These are phyloP conservation scores for Mungos mungo DNA, from an alignment of 2,113 vertebrate genomes.

Conservation along the genomic window DNA sequence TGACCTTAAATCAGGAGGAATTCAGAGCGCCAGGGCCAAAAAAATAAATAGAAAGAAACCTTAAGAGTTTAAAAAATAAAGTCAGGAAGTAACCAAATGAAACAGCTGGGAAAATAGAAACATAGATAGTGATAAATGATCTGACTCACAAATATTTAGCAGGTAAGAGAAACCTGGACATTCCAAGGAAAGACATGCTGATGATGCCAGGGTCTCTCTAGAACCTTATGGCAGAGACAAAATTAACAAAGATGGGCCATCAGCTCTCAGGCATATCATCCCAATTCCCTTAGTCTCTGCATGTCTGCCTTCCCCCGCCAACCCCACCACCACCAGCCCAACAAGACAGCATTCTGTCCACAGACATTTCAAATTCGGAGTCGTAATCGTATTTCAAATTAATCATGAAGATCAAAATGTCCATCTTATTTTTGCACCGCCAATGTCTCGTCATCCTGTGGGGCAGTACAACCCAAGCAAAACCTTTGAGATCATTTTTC, in stretches of 20 bases:
- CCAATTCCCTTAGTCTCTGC: not conserved
- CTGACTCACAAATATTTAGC: not conserved
- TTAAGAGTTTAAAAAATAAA: conserved; percentile 69
- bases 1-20: conserved; percentile 57
- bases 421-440: not conserved
- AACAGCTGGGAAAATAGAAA: conserved; percentile 63
- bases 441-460: not conserved
- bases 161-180: not conserved
- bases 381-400: not conserved
- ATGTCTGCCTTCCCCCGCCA: not conserved
- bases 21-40: not conserved
- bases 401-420: not conserved
- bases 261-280: not conserved
- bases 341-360: not conserved
- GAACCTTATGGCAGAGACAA: not conserved
- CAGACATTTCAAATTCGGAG: not conserved
- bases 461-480: not conserved
- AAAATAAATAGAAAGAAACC: conserved; percentile 59
- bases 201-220: not conserved
- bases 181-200: not conserved
- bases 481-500: not conserved
- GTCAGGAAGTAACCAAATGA: conserved; percentile 64
- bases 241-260: not conserved
- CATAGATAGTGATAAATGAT: conserved; percentile 24
- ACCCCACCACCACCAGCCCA: not conserved